A percentile compares a stretch with the other conserved stretches of the same genome.
phyloP scores from a whole-genome alignment of 2,113 vertebrate species.

The Peromyscus leucopus region DNA sequence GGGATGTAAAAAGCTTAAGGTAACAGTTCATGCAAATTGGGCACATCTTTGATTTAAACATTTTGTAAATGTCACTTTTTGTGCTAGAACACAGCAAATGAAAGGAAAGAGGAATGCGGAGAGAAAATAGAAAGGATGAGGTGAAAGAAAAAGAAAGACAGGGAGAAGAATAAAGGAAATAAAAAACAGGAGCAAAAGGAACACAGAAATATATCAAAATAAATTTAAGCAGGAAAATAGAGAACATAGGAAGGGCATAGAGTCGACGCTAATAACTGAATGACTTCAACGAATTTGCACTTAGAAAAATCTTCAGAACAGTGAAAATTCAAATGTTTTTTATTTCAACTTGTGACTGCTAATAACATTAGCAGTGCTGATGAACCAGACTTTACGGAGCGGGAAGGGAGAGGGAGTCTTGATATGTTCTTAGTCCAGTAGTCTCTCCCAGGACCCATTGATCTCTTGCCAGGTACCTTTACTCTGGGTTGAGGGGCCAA shows the following conservation, averaged over 20 bases:
- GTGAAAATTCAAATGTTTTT: conserved; percentile 22
- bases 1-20: conserved; percentile 64
- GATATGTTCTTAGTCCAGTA: background rate
- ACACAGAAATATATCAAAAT: conserved; percentile 16
- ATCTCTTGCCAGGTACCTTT: background rate
- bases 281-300: background rate
- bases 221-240: conserved; percentile 43
- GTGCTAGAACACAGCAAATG: conserved; percentile 3
- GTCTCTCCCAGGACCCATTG: background rate
- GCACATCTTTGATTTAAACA: conserved; percentile 58
- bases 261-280: conserved; percentile 9
- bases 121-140: background rate
- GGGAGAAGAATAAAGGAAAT: background rate
- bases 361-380: conserved; percentile 20
- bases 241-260: background rate
- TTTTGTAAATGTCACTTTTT: conserved; percentile 59
- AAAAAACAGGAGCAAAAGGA: background rate
- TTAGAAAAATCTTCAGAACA: conserved; percentile 37
- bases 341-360: background rate
- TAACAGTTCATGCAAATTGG: conserved; percentile 56
- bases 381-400: background rate
- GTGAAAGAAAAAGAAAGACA: conserved; percentile 7
- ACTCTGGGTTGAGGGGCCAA: conserved; percentile 15
- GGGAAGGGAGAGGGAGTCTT: background rate
- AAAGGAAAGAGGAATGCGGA: background rate